Conservation (phyloP, 2,113 vertebrate species). For the Pyrgilauda ruficollis region DNA sequence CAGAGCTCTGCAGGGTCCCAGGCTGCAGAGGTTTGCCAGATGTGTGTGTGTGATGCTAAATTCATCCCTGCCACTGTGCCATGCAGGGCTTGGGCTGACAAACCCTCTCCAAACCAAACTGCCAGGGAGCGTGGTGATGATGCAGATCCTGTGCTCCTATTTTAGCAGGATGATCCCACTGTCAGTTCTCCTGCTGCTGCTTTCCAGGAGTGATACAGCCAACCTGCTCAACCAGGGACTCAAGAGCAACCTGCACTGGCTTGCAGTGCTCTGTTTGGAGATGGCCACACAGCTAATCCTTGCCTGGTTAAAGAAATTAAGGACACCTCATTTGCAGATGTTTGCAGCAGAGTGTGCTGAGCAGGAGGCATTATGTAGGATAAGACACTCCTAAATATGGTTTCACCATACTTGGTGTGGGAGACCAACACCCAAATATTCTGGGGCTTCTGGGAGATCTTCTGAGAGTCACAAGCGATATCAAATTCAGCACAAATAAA, state of each 20-base stretch:
- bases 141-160: not conserved
- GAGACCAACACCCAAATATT: not conserved
- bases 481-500: not conserved
- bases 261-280: not conserved
- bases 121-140: fast-evolving
- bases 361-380: not conserved
- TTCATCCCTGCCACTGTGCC: not conserved
- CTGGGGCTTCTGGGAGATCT: not conserved
- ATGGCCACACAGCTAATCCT: not conserved
- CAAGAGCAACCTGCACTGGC: not conserved
- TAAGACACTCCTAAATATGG: not conserved
- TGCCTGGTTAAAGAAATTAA: not conserved
- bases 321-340: not conserved
- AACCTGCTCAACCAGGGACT: not conserved
- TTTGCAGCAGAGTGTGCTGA: not conserved
- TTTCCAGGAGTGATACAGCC: not conserved
- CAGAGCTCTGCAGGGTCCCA: not conserved
- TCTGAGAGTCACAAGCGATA: not conserved
- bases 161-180: not conserved
- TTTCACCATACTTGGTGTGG: not conserved
- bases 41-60: not conserved
- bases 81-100: not conserved
- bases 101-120: not conserved
- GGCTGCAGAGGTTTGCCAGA: not conserved
- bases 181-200: not conserved